Conservation (phyloP, 2,797 vertebrate genomes). For the Ctenochaetus hawaiiensis region DNA sequence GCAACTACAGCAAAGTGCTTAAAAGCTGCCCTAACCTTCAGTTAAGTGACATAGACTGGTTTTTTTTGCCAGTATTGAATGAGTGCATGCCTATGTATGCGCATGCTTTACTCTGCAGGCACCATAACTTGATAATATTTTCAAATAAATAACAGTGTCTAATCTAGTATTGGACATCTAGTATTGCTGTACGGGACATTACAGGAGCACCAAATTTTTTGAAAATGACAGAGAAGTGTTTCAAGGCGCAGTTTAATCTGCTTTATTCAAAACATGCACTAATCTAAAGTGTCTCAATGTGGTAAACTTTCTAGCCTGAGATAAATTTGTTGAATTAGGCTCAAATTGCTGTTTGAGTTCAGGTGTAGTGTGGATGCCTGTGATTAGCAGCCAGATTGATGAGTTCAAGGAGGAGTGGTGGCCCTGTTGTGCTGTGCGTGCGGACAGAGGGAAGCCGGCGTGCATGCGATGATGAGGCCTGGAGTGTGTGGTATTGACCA, state of each 20-base stretch:
- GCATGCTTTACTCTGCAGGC: conserved; percentile 27
- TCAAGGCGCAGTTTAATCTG: conserved; percentile 38
- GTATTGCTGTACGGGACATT: conserved; percentile 34
- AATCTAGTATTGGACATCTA: conserved; percentile 39
- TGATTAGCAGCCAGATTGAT: conserved; percentile 69
- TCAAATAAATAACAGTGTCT: conserved; percentile 50
- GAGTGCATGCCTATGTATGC: conserved; percentile 37
- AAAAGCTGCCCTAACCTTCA: conserved; percentile 45
- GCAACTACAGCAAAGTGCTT: conserved; percentile 38
- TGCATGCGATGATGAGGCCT: conserved; percentile 66
- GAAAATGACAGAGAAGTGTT: conserved; percentile 39
- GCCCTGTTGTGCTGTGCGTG: conserved; percentile 58
- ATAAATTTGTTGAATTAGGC: conserved; percentile 40
- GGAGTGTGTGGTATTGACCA: conserved; percentile 81
- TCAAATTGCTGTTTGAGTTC: conserved; percentile 43
- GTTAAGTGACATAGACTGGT: conserved; percentile 44
- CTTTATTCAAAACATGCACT: conserved; percentile 24
- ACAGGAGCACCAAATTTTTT: conserved; percentile 34
- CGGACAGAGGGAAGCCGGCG: conserved; percentile 57
- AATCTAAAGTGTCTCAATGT: conserved; percentile 39
- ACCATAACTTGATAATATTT: conserved; percentile 42
- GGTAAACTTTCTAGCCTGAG: conserved; percentile 34
- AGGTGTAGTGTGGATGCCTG: conserved; percentile 49
- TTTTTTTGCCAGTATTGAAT: conserved; percentile 33
- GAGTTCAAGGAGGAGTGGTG: conserved; percentile 55